A percentile compares a stretch with the other conserved stretches of the same genome.
phyloP scores from a whole-genome alignment of 2,113 vertebrate genomes.

The Shinisaurus crocodilurus region DNA sequence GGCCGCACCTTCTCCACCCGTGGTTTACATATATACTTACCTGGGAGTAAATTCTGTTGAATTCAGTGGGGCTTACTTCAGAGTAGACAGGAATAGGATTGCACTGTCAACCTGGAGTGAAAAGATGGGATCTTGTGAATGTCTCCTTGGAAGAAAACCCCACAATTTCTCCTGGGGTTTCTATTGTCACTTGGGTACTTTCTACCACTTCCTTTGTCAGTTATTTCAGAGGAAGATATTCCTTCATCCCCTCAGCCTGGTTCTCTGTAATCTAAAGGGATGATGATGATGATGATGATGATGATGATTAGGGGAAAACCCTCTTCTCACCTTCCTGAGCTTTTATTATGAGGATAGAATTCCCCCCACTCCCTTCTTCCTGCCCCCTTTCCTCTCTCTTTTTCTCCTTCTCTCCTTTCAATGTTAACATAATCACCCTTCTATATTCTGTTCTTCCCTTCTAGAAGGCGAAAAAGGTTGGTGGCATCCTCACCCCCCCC shows the following conservation, averaged over 20 bases:
- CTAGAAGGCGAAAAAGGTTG: conserved; percentile 76
- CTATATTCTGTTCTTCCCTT: conserved; percentile 66
- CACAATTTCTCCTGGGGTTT: not conserved
- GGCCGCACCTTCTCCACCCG: not conserved
- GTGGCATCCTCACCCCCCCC: conserved; percentile 42
- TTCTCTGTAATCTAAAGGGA: not conserved
- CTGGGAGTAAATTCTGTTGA: too few relatives aligned
- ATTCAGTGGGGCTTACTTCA: too few relatives aligned
- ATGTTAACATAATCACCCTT: conserved; percentile 23
- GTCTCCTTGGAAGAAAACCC: not conserved
- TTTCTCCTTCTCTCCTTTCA: conserved; percentile 32
- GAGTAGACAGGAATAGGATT: too few relatives aligned
- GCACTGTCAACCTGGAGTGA: not conserved
- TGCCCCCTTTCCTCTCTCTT: not conserved
- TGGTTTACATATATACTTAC: not conserved
- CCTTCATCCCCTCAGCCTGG: not conserved
- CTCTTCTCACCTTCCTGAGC: not conserved
- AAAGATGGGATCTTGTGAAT: not conserved
- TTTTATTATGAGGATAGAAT: conserved; percentile 3
- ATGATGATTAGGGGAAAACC: too few relatives aligned
- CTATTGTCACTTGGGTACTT: not conserved
- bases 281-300: too few relatives aligned
- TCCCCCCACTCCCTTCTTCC: not conserved
- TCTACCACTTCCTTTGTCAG: not conserved
- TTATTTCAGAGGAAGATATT: not conserved